Conservation (phyloP, 2,797 vertebrate genomes). For the Molossus alvarezi region DNA sequence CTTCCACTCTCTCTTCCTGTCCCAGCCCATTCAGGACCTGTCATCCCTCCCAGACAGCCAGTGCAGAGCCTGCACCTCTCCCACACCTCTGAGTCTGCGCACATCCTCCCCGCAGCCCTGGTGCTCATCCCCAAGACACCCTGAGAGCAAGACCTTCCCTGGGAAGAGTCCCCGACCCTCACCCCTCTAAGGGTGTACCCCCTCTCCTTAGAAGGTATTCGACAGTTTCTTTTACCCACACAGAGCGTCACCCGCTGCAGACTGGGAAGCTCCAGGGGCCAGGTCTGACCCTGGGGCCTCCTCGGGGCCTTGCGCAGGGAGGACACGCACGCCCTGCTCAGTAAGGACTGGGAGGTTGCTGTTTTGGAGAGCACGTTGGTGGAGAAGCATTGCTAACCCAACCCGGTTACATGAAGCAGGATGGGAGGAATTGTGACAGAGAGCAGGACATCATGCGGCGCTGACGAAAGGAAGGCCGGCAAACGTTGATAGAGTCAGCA, state of each 20-base stretch:
- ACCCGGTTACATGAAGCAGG: background rate
- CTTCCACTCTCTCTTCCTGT: background rate
- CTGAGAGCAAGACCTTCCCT: fast-evolving
- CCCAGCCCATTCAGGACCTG: background rate
- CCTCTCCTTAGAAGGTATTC: background rate
- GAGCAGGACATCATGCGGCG: fast-evolving
- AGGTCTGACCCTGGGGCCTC: too few relatives aligned
- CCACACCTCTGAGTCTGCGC: background rate
- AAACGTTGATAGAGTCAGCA: background rate
- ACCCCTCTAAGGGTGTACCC: background rate
- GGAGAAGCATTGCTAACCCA: background rate
- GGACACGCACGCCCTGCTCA: fast-evolving
- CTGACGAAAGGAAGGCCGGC: background rate
- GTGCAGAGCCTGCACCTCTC: background rate
- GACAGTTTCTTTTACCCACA: background rate
- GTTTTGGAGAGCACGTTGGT: fast-evolving
- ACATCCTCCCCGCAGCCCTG: fast-evolving
- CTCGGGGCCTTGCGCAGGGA: fast-evolving
- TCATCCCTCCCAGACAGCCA: background rate
- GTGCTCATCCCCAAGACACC: fast-evolving
- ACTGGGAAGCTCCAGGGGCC: fast-evolving
- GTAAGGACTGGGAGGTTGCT: fast-evolving
- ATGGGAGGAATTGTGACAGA: background rate
- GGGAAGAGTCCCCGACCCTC: too few relatives aligned
- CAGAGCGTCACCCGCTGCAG: background rate